Base-by-base conservation (phyloP, 2,113 vertebrate species). In the Thunnus thynnus region DNA sequence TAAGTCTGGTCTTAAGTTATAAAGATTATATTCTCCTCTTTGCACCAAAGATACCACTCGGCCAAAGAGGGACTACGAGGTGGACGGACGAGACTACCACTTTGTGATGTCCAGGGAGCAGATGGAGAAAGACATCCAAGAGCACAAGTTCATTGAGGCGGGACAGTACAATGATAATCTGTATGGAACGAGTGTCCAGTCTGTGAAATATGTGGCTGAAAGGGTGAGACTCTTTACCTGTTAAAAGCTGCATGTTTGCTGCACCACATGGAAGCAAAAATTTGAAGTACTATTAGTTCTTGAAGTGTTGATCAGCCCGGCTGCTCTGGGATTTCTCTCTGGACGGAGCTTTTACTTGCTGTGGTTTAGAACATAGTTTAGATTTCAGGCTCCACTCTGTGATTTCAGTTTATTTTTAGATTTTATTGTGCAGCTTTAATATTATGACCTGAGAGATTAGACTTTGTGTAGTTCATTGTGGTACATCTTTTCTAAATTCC, bases 111-210 rank as follows among this genome's bases (percentile, higher is more conserved):
- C 97, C 82, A 96, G 97, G 93, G 98, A 99, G 85, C 97, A 99
- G 92, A 99, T 99, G 98, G 98, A 99, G 91, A 97, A 97, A 86
- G 98, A 99, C 85, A 99, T 99, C 78, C 98, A 99, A 96, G 98
- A 99, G 95, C 98, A 99, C 97, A 99, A 99, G 93, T 99, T 99
- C 91, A 99, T 99, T 67, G 98, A 99, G 93, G 98, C 98, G 0
- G 98, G 98, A 81, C 98, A 99, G 92, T 99, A 99, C 94, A 99
- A 99, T 3, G 98, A 99, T 89, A 99, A 99, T 89, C 95, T 99
- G 74, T 99, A 99, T 27, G 98, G 98, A 72, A 99, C 98, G 27
- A 99, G 98, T 17, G 97, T 99, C 91, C 97, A 97, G 85, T 99
- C 98, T 55, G 98, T 99, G 84, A 96, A 96, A 97, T 97, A 98